Evolutionary conservation across 2,113 vertebrate species (phyloP).

Genomic region (Dolichotis patagonum): DNA sequence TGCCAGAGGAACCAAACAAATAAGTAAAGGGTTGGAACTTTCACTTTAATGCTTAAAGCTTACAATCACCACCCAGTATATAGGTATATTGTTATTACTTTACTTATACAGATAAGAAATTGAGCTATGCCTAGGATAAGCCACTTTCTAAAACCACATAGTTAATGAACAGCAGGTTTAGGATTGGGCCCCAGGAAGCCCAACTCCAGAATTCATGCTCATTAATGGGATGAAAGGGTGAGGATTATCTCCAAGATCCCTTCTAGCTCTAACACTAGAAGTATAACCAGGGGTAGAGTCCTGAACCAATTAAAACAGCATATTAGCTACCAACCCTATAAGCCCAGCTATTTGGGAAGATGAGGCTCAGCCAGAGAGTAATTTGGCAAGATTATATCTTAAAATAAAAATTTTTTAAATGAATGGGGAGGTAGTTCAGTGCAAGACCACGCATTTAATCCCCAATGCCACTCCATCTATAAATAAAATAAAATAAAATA

Average conservation of each 20-base stretch:
- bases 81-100: background rate
- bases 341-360: background rate
- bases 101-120: conserved; percentile 13
- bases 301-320: background rate
- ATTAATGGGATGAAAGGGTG: conserved; percentile 10
- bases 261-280: conserved; percentile 8
- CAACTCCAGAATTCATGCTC: background rate
- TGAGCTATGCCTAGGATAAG: background rate
- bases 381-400: background rate
- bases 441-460: background rate
- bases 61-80: background rate
- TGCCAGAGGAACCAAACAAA: background rate
- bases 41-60: conserved; percentile 33
- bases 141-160: conserved; percentile 18
- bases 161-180: background rate
- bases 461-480: background rate
- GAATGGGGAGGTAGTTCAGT: background rate
- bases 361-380: background rate
- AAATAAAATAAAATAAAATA: background rate
- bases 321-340: background rate
- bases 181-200: background rate
- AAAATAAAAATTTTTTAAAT: background rate
- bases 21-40: background rate
- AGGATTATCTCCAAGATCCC: background rate
- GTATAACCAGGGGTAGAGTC: background rate